Evolutionary conservation across 2,113 vertebrate species (phyloP), one percentile per base, ranked within the genome.

Genomic region (Globicephala melas): DNA sequence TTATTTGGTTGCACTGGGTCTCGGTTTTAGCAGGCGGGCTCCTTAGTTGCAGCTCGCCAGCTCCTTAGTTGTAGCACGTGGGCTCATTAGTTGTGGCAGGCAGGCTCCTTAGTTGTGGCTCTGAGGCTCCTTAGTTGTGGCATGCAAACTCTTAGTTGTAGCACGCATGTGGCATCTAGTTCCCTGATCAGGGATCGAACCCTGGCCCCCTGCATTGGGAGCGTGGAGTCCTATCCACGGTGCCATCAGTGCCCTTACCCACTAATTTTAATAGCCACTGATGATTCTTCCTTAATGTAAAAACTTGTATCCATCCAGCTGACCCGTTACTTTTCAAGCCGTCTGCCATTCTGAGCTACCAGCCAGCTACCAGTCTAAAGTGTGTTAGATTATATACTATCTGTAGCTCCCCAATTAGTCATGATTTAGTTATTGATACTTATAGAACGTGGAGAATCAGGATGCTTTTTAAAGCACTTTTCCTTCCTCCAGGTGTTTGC

Each of bases 401-500:
- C 31, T 74, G 15, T 53, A 85, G 20, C 17, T 84, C 44, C 70
- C 50, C 68, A 31, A 33, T 62, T 95, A 8, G 82, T 88, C 41
- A 36, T 11, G n/a, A 74, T 71, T 80, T 92, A 65, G 62, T 95
- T 82, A 44, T 28, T 89, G 10, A 41, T 76, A 67, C 67, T 89
- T 83, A 23, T 36, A 84, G 87, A 74, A 63, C 38, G 0, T 81
- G 70, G 47, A 36, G 65, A 53, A 80, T 84, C 55, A 77, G 20
- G 44, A 80, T 70, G 28, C 41, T 87, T 76, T 90, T 80, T 3
- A 28, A 94, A 89, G 28, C 11, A 15, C 96, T 25, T 82, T 58
- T 87, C 17, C 12, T 74, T 97, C 71, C 68, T 74, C 31, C 65
- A 99, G 99, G 91, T 99, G 99, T 98, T 98, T 99, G 85, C 98